phyloP scores from a whole-genome alignment of 2,888 invertebrate species.

The Incurvaria masculella region DNA sequence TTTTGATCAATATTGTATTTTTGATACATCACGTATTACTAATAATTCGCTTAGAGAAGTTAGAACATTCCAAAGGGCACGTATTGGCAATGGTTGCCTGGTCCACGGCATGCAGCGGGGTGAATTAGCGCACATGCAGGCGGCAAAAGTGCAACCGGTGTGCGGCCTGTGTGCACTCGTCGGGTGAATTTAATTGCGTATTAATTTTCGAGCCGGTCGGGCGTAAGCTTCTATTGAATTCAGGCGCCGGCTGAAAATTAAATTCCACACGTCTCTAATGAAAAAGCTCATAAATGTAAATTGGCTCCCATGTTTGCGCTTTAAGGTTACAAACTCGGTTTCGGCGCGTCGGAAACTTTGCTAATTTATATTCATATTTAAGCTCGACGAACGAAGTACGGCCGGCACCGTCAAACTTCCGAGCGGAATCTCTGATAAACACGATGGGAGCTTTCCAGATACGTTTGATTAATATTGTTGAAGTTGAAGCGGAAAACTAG shows the following conservation, averaged over 20 bases:
- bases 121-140: too few species aligned
- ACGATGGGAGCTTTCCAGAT: not conserved
- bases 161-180: too few species aligned
- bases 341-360: slow-evolving; percentile 28
- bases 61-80: too few species aligned
- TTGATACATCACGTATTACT: too few species aligned
- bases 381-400: slow-evolving; percentile 16
- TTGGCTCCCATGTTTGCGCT: not conserved
- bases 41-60: too few species aligned
- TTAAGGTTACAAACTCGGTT: not conserved
- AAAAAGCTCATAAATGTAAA: not conserved
- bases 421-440: not conserved
- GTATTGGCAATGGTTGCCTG: too few species aligned
- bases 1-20: too few species aligned
- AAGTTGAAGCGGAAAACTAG: slow-evolving; percentile 40
- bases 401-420: not conserved
- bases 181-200: not conserved
- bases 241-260: not conserved
- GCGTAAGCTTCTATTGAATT: not conserved
- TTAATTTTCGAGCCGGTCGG: not conserved
- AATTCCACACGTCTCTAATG: not conserved
- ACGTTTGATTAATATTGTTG: slow-evolving; percentile 35
- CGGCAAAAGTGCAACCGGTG: not conserved
- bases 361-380: slow-evolving; percentile 53
- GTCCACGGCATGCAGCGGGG: too few species aligned